Conservation (phyloP, 2,797 vertebrate genomes). For the Microctenopoma stevenorrisi region DNA sequence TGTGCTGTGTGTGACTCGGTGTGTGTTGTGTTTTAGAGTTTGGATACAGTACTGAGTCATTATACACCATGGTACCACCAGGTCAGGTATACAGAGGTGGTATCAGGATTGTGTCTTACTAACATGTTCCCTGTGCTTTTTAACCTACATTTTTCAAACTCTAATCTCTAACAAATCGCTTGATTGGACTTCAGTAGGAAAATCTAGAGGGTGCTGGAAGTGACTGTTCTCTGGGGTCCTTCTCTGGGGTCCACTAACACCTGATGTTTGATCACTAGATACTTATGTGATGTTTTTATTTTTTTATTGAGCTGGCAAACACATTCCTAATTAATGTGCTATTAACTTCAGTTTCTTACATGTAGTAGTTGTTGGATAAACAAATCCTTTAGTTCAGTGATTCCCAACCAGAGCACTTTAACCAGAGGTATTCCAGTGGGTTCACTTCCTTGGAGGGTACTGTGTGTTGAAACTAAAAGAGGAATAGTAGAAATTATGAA, state of each 20-base stretch:
- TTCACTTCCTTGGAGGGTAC: neutral
- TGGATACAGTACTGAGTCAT: slow-evolving; percentile 75
- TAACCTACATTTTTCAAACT: slow-evolving; percentile 22
- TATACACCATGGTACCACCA: slow-evolving; percentile 73
- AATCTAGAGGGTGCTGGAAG: slow-evolving; percentile 13
- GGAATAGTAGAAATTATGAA: neutral
- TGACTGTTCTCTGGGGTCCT: slow-evolving; percentile 21
- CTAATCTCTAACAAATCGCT: slow-evolving; percentile 39
- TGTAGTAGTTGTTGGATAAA: neutral
- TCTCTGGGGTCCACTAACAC: slow-evolving; percentile 33
- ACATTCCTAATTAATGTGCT: slow-evolving; percentile 6
- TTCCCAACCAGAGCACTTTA: slow-evolving; percentile 34
- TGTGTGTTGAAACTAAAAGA: neutral
- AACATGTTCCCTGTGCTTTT: slow-evolving; percentile 51
- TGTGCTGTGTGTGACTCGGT: slow-evolving; percentile 41
- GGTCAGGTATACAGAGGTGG: slow-evolving; percentile 72
- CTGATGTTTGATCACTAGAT: slow-evolving; percentile 42
- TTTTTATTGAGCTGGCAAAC: neutral
- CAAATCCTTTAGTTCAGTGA: slow-evolving; percentile 21
- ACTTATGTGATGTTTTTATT: neutral
- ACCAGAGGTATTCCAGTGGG: too few species aligned
- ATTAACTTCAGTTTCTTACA: slow-evolving; percentile 4
- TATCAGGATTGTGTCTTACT: slow-evolving; percentile 52
- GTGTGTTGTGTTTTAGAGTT: slow-evolving; percentile 77
- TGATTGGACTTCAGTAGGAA: slow-evolving; percentile 16